Evolutionary conservation across 1,140 invertebrate genomes (phyloP).

Genomic region (Rhizoglyphus robini): DNA sequence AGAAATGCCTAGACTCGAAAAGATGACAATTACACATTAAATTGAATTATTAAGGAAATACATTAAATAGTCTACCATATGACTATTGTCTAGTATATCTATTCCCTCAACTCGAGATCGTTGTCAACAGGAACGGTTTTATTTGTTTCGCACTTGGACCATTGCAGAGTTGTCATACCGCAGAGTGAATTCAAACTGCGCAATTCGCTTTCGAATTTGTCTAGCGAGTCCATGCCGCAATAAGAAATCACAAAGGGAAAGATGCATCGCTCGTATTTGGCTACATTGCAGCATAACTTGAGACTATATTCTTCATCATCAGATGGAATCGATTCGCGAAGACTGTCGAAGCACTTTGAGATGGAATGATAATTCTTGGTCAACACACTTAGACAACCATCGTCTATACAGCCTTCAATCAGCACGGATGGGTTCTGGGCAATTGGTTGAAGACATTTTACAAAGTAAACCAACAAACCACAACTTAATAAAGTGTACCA

Average conservation of each 20-base stretch:
- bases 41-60: no score
- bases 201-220: conserved; percentile 17
- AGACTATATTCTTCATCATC: conserved; percentile 17
- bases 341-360: conserved; percentile 1
- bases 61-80: no score
- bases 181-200: conserved; percentile 8
- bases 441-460: background rate
- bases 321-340: background rate
- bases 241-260: conserved; percentile 14
- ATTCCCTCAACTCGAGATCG: background rate
- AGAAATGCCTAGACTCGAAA: no score
- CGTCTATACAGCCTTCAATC: conserved; percentile 14
- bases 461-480: background rate
- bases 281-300: conserved; percentile 11
- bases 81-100: no score
- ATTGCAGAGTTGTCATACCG: background rate
- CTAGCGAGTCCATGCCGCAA: conserved; percentile 16
- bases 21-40: no score
- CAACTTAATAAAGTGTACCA: background rate
- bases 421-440: conserved; percentile 9
- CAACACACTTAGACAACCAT: conserved; percentile 1
- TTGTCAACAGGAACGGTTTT: background rate
- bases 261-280: conserved; percentile 8
- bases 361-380: background rate
- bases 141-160: conserved; percentile 17